Percentiles rank a stretch among this genome's conserved stretches.
Evolutionary conservation across 2,888 invertebrate genomes (phyloP).

Genomic region (Rhagonycha fulva): DNA sequence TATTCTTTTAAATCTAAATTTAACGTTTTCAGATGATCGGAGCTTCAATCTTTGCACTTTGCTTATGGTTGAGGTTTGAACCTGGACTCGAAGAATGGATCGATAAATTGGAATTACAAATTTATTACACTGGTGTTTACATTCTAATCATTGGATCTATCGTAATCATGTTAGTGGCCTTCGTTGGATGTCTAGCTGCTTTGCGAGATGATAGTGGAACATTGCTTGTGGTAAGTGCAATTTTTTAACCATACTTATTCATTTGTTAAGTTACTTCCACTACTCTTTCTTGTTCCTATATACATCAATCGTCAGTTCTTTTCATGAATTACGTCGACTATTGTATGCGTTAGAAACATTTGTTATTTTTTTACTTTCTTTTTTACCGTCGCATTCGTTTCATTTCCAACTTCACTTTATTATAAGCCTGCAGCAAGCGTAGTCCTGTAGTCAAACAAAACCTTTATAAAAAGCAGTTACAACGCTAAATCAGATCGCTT

Average conservation of each 20-base stretch:
- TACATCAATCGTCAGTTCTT: neutral
- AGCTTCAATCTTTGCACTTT: conserved; percentile 75
- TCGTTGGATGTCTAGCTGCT: conserved; percentile 83
- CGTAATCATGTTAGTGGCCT: conserved; percentile 74
- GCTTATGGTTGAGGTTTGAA: conserved; percentile 82
- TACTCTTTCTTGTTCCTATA: neutral
- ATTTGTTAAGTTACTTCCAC: neutral
- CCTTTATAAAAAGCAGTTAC: conserved; percentile 33
- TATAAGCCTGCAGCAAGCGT: conserved; percentile 9
- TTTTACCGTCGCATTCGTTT: neutral
- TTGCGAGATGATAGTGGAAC: conserved; percentile 74
- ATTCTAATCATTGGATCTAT: conserved; percentile 74
- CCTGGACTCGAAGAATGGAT: conserved; percentile 84
- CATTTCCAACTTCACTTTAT: conserved; percentile 2
- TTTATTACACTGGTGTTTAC: conserved; percentile 85
- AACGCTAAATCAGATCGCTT: conserved; percentile 47
- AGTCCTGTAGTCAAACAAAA: conserved; percentile 24
- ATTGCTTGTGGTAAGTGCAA: conserved; percentile 70
- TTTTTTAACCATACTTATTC: neutral
- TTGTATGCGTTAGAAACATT: conserved; percentile 1
- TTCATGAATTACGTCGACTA: neutral
- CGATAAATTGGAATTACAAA: conserved; percentile 70
- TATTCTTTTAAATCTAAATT: neutral
- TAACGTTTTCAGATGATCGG: conserved; percentile 70
- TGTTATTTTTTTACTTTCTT: conserved; percentile 1